phyloP scores from a whole-genome alignment of 2,113 vertebrate genomes.

The Bungarus multicinctus region DNA sequence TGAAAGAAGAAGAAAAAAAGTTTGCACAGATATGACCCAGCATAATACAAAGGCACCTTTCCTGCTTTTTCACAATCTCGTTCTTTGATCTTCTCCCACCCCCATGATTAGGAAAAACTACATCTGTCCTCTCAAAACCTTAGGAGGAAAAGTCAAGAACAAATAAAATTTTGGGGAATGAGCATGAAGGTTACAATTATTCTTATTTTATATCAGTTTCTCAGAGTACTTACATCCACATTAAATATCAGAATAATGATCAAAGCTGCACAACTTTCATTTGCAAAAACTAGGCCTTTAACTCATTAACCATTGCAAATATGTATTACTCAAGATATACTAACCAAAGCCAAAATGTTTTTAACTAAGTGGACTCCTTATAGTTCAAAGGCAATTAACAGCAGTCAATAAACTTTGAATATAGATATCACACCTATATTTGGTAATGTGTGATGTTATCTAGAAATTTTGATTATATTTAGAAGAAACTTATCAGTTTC shows the following conservation, averaged over 20 bases:
- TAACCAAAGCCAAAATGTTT: slow-evolving; percentile 24
- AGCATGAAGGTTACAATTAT: neutral
- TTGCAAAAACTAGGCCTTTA: neutral
- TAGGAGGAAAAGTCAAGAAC: neutral
- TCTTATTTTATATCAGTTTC: neutral
- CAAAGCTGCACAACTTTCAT: neutral
- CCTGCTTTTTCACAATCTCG: neutral
- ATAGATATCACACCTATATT: neutral
- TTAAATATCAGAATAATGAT: neutral
- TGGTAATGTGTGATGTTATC: neutral
- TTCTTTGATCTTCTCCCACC: neutral
- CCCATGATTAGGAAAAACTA: neutral
- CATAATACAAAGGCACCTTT: neutral
- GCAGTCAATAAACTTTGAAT: neutral
- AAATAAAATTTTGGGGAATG: neutral
- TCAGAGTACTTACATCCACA: neutral
- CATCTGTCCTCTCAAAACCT: neutral
- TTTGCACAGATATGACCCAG: slow-evolving; percentile 33
- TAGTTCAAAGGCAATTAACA: neutral
- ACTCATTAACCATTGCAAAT: neutral
- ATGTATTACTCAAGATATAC: neutral
- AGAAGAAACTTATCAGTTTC: neutral
- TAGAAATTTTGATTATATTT: neutral
- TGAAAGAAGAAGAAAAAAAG: slow-evolving; percentile 61
- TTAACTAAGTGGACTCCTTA: slow-evolving; percentile 5